These are phyloP conservation scores for Pteropus alecto DNA, from an alignment of 2,113 vertebrate genomes.

Conservation along the genomic window DNA sequence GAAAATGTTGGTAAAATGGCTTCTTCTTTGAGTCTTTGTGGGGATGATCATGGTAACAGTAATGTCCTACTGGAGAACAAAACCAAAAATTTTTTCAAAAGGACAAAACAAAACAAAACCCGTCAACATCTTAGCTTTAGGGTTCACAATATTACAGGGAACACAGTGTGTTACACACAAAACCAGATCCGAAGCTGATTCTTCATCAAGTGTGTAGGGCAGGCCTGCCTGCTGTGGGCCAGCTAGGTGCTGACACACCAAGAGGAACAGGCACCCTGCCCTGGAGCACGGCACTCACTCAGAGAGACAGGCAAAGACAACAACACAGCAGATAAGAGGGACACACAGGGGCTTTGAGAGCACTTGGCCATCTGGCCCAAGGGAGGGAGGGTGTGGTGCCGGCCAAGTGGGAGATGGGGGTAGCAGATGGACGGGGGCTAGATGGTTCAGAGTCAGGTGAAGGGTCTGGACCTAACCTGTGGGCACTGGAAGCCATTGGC, in stretches of 20 bases:
- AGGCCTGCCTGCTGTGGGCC: background rate
- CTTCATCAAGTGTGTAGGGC: background rate
- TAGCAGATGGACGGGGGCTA: background rate
- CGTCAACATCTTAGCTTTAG: background rate
- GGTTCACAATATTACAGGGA: background rate
- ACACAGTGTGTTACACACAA: too few species aligned
- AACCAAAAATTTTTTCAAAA: background rate
- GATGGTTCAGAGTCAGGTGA: background rate
- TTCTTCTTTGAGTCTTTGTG: background rate
- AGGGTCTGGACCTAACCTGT: background rate
- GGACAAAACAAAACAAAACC: background rate
- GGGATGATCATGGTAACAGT: background rate
- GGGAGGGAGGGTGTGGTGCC: too few species aligned
- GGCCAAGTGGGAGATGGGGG: background rate
- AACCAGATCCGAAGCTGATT: background rate
- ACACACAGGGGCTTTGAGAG: fast-evolving
- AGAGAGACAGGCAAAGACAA: background rate
- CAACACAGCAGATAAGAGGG: background rate
- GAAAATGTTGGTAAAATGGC: constrained; percentile 36
- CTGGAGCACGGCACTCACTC: background rate
- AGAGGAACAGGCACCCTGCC: too few species aligned
- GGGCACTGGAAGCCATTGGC: background rate
- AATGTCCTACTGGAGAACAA: background rate
- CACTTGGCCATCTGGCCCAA: background rate
- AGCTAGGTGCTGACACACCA: background rate